A percentile compares a stretch with the other conserved stretches of the same genome.
These are phyloP conservation scores for Ornithoptera alexandrae DNA, from an alignment of 2,888 invertebrate genomes.

Conservation along the genomic window DNA sequence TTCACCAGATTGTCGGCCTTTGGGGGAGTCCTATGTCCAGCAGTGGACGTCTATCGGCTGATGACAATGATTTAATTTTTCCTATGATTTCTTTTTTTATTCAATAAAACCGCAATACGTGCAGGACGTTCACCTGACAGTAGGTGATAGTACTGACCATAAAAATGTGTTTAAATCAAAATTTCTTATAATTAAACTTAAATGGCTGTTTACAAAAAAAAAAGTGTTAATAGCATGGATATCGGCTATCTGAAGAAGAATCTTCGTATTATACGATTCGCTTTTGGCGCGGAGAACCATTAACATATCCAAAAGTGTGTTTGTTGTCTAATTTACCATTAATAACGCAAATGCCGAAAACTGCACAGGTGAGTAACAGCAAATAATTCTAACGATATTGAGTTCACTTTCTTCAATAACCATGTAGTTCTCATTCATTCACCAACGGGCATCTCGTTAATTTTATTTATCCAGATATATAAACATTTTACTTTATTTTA, in stretches of 20 bases:
- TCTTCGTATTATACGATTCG: conserved; percentile 54
- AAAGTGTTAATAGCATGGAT: conserved; percentile 57
- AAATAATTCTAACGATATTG: not conserved
- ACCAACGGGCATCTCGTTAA: not conserved
- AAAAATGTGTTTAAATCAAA: not conserved
- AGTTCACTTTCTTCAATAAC: not conserved
- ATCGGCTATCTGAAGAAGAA: conserved; percentile 64
- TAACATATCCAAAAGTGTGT: conserved; percentile 66
- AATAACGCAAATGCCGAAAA: conserved; percentile 56
- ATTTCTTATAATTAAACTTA: not conserved
- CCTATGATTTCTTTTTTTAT: no score
- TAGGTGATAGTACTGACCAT: no score
- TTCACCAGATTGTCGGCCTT: no score
- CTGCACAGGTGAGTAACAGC: conserved; percentile 47
- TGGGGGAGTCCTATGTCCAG: no score
- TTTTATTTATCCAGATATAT: not conserved
- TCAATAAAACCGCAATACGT: no score
- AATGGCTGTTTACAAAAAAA: not conserved
- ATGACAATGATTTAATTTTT: no score
- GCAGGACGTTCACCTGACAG: no score
- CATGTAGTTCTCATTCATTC: not conserved
- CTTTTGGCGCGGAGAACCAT: conserved; percentile 71
- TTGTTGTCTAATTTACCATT: conserved; percentile 58
- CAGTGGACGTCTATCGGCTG: no score
- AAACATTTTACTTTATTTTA: no score